Conservation (phyloP, 1,140 invertebrate species). For the Camponotus floridanus region DNA sequence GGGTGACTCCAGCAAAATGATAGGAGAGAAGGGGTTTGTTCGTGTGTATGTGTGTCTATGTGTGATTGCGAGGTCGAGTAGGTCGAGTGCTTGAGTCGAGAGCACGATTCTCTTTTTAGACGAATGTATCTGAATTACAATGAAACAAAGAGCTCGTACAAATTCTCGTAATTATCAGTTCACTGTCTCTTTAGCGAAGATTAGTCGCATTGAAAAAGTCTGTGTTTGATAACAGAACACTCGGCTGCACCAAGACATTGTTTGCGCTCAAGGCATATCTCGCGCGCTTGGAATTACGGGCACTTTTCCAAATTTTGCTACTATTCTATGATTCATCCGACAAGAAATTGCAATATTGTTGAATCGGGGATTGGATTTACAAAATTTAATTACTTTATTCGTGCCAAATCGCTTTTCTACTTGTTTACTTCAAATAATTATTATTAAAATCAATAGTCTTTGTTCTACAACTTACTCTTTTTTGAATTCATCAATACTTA, state of each 20-base stretch:
- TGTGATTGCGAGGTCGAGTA: background rate
- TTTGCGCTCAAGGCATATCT: background rate
- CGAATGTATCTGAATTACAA: background rate
- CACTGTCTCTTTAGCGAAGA: background rate
- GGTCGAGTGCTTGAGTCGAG: background rate
- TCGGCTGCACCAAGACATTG: background rate
- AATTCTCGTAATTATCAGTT: background rate
- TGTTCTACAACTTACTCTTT: background rate
- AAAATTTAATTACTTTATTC: background rate
- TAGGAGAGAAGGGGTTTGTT: slow-evolving; percentile 14
- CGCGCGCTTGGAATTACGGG: background rate
- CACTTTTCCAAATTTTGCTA: background rate
- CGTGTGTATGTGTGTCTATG: background rate
- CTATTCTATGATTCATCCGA: background rate
- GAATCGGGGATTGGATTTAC: background rate
- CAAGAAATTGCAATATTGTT: background rate
- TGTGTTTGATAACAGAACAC: background rate
- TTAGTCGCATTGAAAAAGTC: background rate
- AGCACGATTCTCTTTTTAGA: background rate
- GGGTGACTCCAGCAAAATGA: slow-evolving; percentile 14
- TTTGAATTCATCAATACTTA: background rate
- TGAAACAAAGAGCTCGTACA: background rate
- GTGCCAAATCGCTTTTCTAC: background rate
- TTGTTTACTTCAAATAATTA: background rate
- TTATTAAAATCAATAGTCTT: background rate